Base-by-base conservation (phyloP, 2,888 invertebrate species). In the Volucella zonaria region DNA sequence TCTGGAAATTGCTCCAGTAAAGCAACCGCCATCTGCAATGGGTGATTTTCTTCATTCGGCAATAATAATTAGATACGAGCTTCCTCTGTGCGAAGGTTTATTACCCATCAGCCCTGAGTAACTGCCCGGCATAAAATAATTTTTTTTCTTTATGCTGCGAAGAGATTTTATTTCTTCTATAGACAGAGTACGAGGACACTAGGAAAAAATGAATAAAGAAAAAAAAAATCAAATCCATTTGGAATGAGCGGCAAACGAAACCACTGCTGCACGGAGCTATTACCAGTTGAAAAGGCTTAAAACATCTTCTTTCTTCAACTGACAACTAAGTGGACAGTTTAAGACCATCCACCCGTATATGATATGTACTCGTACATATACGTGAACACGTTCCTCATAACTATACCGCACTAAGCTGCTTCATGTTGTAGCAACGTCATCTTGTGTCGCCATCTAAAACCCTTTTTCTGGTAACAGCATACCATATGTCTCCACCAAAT, bases 341-440 rank as follows among this genome's bases (percentile, higher is more conserved):
- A 81, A 75, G 68, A 45, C 68, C 58, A 38, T 56, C 62, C 62
- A 31, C 31, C 31, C 31, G 31, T 6, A 1, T 31, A 31, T 6
- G 31, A 1, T 31, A 31, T 31, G 6, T 31, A 31, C 31, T 43
- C 10, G 1, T 31, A 31, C 31, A 49, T 12, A 40, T 15, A 81
- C 64, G 68, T 47, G 68, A 81, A 64, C 81, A 81, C 81, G 81
- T 81, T 81, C 47, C 64, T 70, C 70, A 76, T 81, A 81, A 81
- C 59, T 75, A 64, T 75, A 51, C 15, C 74, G 42, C 42, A 42
- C 54, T 74, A 81, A 81, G 75, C 64, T 75, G 70, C 51, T 70
- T 4, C 64, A 67, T 64, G 64, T 45, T 51, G 47, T 52, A 43
- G 15, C 14, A 51, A 14, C 64, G 70, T 64, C 64, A 58, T 70